Conservation (phyloP, 1,140 invertebrate genomes). For the Prorops nasuta region DNA sequence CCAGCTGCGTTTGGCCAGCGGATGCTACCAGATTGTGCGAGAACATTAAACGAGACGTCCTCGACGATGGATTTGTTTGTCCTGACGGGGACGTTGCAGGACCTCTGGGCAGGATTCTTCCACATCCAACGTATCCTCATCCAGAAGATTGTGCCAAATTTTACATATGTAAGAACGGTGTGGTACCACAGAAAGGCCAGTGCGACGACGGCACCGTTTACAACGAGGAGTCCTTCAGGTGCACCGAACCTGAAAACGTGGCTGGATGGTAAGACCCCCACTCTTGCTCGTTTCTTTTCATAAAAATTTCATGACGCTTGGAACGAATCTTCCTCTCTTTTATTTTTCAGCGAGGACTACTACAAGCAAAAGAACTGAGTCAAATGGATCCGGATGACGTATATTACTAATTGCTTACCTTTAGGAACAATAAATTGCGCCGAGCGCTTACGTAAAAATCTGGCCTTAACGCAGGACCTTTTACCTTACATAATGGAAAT, state of each 20-base stretch:
- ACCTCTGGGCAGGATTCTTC: slow-evolving; percentile 67
- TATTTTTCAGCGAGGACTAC: slow-evolving; percentile 68
- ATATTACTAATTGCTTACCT: slow-evolving; percentile 24
- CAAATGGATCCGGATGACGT: not conserved
- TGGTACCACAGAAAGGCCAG: slow-evolving; percentile 73
- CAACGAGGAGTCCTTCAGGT: slow-evolving; percentile 77
- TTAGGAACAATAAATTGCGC: slow-evolving; percentile 36
- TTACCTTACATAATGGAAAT: slow-evolving; percentile 27
- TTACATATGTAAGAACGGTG: slow-evolving; percentile 80
- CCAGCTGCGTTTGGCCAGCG: slow-evolving; percentile 73
- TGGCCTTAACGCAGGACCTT: slow-evolving; percentile 23
- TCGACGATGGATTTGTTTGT: slow-evolving; percentile 77
- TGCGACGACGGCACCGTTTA: slow-evolving; percentile 77
- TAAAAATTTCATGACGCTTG: not conserved
- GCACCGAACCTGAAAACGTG: slow-evolving; percentile 77
- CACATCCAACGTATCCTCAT: slow-evolving; percentile 79
- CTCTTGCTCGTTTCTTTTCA: not conserved
- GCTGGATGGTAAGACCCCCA: slow-evolving; percentile 71
- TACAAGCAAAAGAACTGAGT: slow-evolving; percentile 45
- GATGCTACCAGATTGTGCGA: slow-evolving; percentile 65
- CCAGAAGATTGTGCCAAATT: slow-evolving; percentile 82
- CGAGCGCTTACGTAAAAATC: slow-evolving; percentile 24
- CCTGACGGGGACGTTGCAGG: slow-evolving; percentile 70
- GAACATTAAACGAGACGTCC: slow-evolving; percentile 65
- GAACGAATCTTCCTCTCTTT: slow-evolving; percentile 19